A percentile compares a stretch with the other conserved stretches of the same genome.
phyloP scores from a whole-genome alignment of 2,888 invertebrate species.

The Falcaria lacertinaria region DNA sequence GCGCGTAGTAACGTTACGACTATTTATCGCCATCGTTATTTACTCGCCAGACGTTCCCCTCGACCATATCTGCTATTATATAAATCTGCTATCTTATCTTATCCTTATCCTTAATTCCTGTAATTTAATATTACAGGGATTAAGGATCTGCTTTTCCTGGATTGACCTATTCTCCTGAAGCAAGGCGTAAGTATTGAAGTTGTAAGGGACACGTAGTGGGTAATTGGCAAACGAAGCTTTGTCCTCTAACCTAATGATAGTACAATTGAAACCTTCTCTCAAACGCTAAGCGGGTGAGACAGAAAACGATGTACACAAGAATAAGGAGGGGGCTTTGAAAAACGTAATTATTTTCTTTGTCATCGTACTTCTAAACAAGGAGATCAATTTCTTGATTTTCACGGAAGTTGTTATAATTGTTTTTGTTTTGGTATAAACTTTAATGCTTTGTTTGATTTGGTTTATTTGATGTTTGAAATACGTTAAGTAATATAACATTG shows the following conservation, averaged over 20 bases:
- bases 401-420: not conserved
- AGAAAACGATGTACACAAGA: no score
- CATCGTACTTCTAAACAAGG: not conserved
- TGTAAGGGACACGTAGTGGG: not conserved
- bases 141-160: no score
- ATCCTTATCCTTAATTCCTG: no score
- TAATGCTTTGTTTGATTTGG: no score
- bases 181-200: not conserved
- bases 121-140: no score
- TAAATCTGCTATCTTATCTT: not conserved
- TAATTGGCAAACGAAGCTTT: not conserved
- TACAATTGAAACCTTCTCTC: not conserved
- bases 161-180: no score
- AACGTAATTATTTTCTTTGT: not conserved
- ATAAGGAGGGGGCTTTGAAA: not conserved
- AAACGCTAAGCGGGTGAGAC: not conserved
- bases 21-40: not conserved
- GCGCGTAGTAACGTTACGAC: not conserved
- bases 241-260: not conserved
- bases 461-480: no score
- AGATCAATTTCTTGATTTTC: not conserved
- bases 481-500: no score
- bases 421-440: no score
- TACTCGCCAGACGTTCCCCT: not conserved
- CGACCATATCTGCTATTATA: not conserved